Conservation (phyloP, 2,888 invertebrate species). For the Ferdinandea cuprea region DNA sequence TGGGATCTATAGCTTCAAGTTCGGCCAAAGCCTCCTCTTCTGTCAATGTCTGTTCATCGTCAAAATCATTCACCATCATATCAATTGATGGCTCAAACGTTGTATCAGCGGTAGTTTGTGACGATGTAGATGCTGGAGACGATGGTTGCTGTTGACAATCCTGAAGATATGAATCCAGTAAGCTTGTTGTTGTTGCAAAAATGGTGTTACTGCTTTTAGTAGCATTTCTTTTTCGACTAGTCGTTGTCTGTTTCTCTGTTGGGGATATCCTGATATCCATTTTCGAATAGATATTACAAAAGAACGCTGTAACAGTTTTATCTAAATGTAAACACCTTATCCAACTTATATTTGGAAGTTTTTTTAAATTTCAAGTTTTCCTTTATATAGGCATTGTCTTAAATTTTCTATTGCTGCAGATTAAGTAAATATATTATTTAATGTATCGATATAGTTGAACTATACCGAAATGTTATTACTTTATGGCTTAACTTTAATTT, state of each 20-base stretch:
- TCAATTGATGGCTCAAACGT: slow-evolving; percentile 96
- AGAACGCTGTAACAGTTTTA: not conserved
- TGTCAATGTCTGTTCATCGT: slow-evolving; percentile 97
- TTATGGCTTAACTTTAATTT: too few relatives aligned
- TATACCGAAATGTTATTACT: too few relatives aligned
- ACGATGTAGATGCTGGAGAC: slow-evolving; percentile 78
- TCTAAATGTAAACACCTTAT: too few relatives aligned
- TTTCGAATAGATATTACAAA: too few relatives aligned
- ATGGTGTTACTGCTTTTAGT: not conserved
- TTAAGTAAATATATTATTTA: too few relatives aligned
- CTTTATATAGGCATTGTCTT: too few relatives aligned
- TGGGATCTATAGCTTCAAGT: slow-evolving; percentile 91
- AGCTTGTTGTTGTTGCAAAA: slow-evolving; percentile 1
- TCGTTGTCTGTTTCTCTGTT: slow-evolving; percentile 16
- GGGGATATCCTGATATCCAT: slow-evolving; percentile 35
- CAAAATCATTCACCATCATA: slow-evolving; percentile 98
- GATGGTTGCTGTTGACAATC: slow-evolving; percentile 74
- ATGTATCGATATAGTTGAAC: too few relatives aligned
- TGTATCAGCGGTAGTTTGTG: slow-evolving; percentile 79
- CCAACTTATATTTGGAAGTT: too few relatives aligned
- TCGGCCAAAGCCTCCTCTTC: slow-evolving; percentile 98
- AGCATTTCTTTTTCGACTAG: slow-evolving; percentile 20
- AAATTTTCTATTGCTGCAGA: too few relatives aligned
- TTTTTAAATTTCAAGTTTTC: too few relatives aligned
- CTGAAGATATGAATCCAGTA: slow-evolving; percentile 38